Evolutionary conservation across 2,113 vertebrate genomes (phyloP).

Genomic region (Cinclus cinclus): DNA sequence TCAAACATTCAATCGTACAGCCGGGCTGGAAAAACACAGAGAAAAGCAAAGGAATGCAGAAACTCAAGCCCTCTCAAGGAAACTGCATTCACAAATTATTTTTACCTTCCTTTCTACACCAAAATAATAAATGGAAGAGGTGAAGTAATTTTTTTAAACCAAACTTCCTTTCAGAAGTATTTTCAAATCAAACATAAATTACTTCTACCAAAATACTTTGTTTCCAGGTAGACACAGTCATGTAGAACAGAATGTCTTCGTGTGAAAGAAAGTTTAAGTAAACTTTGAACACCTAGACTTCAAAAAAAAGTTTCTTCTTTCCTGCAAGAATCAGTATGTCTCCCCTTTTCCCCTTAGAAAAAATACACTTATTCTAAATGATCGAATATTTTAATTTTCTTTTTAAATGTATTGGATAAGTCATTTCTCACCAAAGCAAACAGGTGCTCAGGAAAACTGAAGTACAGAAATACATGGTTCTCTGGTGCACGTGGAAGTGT

Average conservation of each 20-base stretch:
- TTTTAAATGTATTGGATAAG: neutral
- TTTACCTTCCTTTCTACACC: neutral
- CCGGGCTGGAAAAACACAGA: conserved; percentile 37
- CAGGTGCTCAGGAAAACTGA: neutral
- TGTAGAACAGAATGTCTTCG: neutral
- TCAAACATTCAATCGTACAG: conserved; percentile 8
- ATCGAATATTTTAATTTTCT: neutral
- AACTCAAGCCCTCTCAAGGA: conserved; percentile 32
- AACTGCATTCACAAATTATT: conserved; percentile 30
- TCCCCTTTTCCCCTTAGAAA: neutral
- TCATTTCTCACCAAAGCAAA: neutral
- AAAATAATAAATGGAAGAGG: neutral
- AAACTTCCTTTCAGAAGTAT: conserved; percentile 31
- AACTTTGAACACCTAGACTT: neutral
- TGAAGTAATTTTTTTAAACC: neutral
- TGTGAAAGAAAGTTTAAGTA: conserved; percentile 5
- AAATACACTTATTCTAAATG: neutral
- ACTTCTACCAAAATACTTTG: neutral
- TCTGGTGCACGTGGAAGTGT: neutral
- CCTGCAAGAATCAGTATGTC: neutral
- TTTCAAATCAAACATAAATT: conserved; percentile 19
- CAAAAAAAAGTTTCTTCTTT: neutral
- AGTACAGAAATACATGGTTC: neutral
- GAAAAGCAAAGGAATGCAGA: conserved; percentile 15
- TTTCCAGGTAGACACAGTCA: neutral